Conservation (phyloP, 2,888 invertebrate genomes). For the Parnassius mnemosyne region DNA sequence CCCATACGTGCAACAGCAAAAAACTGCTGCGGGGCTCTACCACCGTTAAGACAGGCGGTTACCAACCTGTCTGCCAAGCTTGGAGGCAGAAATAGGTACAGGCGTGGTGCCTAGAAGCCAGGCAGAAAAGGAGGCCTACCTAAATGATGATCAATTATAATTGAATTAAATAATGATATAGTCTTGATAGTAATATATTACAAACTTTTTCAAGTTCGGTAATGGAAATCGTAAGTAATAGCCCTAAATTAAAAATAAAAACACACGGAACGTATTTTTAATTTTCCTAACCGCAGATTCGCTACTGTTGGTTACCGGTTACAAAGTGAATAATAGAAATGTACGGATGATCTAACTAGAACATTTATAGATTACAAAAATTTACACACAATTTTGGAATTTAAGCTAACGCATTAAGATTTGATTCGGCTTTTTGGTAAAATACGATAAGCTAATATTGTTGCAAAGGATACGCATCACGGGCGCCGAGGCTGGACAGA, state of each 20-base stretch:
- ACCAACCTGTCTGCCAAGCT: no score
- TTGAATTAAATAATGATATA: no score
- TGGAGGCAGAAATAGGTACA: no score
- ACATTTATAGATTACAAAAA: background rate
- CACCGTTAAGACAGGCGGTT: no score
- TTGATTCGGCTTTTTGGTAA: background rate
- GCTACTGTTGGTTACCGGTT: constrained; percentile 4
- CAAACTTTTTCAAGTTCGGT: no score
- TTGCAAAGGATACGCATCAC: constrained; percentile 30
- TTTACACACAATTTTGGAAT: background rate
- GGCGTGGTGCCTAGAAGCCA: no score
- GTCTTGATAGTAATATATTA: no score
- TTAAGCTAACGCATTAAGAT: background rate
- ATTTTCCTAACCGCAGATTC: constrained; percentile 4
- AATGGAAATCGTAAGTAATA: no score
- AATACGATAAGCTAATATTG: constrained; percentile 3
- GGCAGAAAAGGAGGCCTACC: no score
- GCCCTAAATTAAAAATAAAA: background rate
- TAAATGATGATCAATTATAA: no score
- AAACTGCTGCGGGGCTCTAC: no score
- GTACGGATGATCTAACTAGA: background rate
- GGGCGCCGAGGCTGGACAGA: constrained; percentile 43
- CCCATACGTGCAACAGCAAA: no score
- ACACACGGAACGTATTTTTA: background rate
- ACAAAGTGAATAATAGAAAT: constrained; percentile 9